Evolutionary conservation across 2,797 vertebrate genomes (phyloP).

Genomic region (Apodemus agrarius): DNA sequence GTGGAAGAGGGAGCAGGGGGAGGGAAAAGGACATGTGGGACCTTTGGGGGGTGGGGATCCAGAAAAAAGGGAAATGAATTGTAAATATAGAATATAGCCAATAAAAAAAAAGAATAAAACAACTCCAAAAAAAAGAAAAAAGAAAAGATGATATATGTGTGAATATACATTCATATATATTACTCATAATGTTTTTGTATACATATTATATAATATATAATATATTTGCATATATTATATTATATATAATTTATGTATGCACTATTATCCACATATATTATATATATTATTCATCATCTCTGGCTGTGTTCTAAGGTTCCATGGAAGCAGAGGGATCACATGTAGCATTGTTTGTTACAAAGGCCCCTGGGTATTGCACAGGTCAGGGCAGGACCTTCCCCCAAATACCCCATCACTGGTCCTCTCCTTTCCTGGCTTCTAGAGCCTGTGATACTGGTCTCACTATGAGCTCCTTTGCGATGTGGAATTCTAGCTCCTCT

Average conservation of each 20-base stretch:
- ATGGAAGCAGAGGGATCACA: background rate
- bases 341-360: background rate
- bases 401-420: fast-evolving
- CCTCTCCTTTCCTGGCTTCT: background rate
- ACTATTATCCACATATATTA: background rate
- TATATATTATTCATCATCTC: background rate
- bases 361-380: background rate
- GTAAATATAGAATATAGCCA: too few species aligned
- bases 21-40: too few species aligned
- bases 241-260: background rate
- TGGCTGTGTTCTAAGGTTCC: background rate
- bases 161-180: background rate
- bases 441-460: background rate
- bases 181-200: background rate
- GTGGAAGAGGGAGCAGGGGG: too few species aligned
- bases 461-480: background rate
- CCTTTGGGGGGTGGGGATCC: too few species aligned
- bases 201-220: background rate
- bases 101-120: too few species aligned
- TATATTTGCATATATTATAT: background rate
- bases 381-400: background rate
- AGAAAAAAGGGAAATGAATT: too few species aligned
- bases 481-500: background rate
- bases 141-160: background rate
- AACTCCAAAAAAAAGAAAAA: too few species aligned